Evolutionary conservation across 2,113 vertebrate genomes (phyloP).

Genomic region (Embiotoca jacksoni): DNA sequence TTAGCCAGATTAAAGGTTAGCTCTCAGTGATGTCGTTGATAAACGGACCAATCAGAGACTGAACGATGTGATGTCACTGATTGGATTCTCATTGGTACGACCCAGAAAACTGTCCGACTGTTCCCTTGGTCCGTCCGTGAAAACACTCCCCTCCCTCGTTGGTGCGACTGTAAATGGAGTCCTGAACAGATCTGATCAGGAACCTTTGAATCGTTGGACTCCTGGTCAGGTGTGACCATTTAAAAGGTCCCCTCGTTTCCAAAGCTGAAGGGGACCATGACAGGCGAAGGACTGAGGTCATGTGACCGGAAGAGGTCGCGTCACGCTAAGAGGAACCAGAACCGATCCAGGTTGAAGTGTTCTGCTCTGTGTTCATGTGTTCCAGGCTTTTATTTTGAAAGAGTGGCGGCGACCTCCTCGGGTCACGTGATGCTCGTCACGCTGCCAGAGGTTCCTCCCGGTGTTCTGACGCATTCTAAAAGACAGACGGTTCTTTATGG

Average conservation of each 20-base stretch:
- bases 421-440: constrained; percentile 21
- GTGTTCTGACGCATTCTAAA: not conserved
- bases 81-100: constrained; percentile 25
- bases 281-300: not conserved
- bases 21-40: constrained; percentile 17
- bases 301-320: constrained; percentile 10
- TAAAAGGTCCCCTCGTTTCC: not conserved
- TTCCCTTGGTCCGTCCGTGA: constrained; percentile 22
- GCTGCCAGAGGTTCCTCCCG: too few species aligned
- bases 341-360: not conserved
- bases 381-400: too few species aligned
- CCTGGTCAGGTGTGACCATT: not conserved
- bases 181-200: constrained; percentile 6
- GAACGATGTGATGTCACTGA: constrained; percentile 33
- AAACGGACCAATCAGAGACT: constrained; percentile 12
- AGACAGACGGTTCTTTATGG: too few species aligned
- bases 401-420: not conserved
- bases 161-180: constrained; percentile 39
- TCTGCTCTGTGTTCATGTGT: too few species aligned
- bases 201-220: not conserved
- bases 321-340: not conserved
- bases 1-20: constrained; percentile 43
- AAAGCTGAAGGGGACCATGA: not conserved
- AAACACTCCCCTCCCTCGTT: not conserved
- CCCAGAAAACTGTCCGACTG: not conserved